Percentiles rank a stretch among this genome's conserved stretches.
Evolutionary conservation across 2,888 invertebrate species (phyloP).

Genomic region (Salticus scenicus): DNA sequence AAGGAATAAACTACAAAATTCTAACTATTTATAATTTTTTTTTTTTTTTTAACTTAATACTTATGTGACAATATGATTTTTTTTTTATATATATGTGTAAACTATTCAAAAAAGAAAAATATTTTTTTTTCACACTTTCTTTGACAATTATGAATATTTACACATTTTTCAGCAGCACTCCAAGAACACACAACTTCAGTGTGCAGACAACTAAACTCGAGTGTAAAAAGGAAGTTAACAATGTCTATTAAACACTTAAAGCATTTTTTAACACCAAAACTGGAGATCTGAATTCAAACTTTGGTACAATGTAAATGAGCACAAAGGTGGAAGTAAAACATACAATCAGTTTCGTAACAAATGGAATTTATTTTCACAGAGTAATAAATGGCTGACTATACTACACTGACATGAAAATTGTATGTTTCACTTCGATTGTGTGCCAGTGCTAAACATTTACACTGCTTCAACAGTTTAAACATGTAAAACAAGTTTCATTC

Average conservation of each 20-base stretch:
- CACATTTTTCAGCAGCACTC: constrained; percentile 21
- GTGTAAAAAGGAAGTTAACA: neutral
- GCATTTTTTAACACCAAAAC: neutral
- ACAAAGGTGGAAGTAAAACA: neutral
- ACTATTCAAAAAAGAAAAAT: constrained; percentile 56
- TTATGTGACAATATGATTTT: constrained; percentile 35
- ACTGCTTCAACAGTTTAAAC: neutral
- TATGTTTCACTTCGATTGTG: neutral
- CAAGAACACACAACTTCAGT: constrained; percentile 29
- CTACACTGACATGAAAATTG: neutral
- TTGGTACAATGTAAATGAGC: neutral
- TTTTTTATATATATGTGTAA: constrained; percentile 41
- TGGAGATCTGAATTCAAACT: neutral
- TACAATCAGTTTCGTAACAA: neutral
- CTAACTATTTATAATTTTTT: constrained; percentile 68
- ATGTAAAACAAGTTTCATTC: neutral
- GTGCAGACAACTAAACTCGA: constrained; percentile 66
- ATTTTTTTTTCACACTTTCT: constrained; percentile 10
- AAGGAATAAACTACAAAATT: constrained; percentile 67
- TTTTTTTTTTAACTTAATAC: constrained; percentile 58
- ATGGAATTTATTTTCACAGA: constrained; percentile 8
- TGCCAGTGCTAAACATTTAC: neutral
- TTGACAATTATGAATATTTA: constrained; percentile 33
- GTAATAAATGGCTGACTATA: neutral
- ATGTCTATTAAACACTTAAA: neutral